phyloP scores from a whole-genome alignment of 2,888 invertebrate genomes.

The Pseudeuparius sepicola region DNA sequence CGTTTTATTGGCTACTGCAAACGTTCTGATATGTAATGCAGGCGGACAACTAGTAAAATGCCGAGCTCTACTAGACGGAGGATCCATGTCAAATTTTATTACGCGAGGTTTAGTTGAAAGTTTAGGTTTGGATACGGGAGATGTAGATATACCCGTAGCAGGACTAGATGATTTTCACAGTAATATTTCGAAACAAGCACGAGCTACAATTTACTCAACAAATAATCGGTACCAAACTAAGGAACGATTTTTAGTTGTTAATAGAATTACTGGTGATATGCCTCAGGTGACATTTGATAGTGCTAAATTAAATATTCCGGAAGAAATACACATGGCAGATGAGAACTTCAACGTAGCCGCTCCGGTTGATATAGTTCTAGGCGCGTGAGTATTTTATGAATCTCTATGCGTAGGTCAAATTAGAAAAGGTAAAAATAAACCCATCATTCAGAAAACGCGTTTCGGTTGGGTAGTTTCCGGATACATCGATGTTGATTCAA shows the following conservation, averaged over 20 bases:
- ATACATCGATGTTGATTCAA: not conserved
- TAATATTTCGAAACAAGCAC: no score
- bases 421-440: constrained; percentile 9
- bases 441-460: constrained; percentile 16
- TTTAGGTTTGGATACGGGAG: no score
- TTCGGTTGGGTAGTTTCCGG: constrained; percentile 17
- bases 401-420: constrained; percentile 13
- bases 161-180: no score
- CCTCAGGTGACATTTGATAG: constrained; percentile 11
- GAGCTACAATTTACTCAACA: no score
- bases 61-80: no score
- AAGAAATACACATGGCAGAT: constrained; percentile 14
- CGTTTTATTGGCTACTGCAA: no score
- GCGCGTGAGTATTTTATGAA: constrained; percentile 14
- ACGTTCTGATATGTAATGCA: no score
- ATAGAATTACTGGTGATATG: constrained; percentile 14
- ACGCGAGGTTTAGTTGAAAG: no score
- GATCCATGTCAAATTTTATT: no score
- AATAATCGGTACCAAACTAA: no score
- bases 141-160: no score
- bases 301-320: constrained; percentile 11
- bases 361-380: constrained; percentile 13
- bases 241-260: constrained; percentile 13
- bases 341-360: constrained; percentile 11
- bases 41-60: no score